A percentile compares a stretch with the other conserved stretches of the same genome.
Evolutionary conservation across 2,888 invertebrate species (phyloP).

Genomic region (Cheilosia variabilis): DNA sequence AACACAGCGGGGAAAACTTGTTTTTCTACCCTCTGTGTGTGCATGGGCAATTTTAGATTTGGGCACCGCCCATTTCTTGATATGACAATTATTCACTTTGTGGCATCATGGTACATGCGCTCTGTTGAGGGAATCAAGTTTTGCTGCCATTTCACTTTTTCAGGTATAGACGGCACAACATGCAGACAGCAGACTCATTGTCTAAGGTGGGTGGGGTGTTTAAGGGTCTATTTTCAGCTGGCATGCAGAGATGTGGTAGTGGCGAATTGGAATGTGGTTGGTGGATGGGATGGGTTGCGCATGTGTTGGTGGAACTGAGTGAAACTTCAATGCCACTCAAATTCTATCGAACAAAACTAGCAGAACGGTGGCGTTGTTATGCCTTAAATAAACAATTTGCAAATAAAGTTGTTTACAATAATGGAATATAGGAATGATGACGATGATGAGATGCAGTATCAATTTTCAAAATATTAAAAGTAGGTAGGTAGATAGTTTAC

Average conservation of each 20-base stretch:
- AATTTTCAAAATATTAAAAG: constrained; percentile 35
- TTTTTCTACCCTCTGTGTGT: constrained; percentile 28
- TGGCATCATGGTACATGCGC: constrained; percentile 56
- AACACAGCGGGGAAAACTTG: constrained; percentile 58
- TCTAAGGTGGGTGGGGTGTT: constrained; percentile 69
- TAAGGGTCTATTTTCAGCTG: constrained; percentile 70
- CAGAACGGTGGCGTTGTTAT: constrained; percentile 36
- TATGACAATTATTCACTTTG: constrained; percentile 59
- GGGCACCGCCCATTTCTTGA: constrained; percentile 55
- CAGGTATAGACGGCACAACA: constrained; percentile 36
- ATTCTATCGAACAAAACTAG: neutral
- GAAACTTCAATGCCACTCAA: constrained; percentile 42
- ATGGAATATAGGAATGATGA: constrained; percentile 7
- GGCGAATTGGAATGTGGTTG: constrained; percentile 58
- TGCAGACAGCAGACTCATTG: constrained; percentile 30
- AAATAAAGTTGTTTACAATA: constrained; percentile 24
- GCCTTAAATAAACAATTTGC: constrained; percentile 24
- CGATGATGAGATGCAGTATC: constrained; percentile 6
- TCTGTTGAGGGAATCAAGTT: constrained; percentile 45
- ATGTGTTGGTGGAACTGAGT: constrained; percentile 40
- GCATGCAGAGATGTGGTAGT: neutral
- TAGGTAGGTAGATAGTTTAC: neutral
- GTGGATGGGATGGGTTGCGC: constrained; percentile 22
- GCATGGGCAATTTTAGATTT: constrained; percentile 36
- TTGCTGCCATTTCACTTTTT: constrained; percentile 58